These are phyloP conservation scores for Drosophila sucinea DNA, from an alignment of 1,140 invertebrate genomes.

Conservation along the genomic window DNA sequence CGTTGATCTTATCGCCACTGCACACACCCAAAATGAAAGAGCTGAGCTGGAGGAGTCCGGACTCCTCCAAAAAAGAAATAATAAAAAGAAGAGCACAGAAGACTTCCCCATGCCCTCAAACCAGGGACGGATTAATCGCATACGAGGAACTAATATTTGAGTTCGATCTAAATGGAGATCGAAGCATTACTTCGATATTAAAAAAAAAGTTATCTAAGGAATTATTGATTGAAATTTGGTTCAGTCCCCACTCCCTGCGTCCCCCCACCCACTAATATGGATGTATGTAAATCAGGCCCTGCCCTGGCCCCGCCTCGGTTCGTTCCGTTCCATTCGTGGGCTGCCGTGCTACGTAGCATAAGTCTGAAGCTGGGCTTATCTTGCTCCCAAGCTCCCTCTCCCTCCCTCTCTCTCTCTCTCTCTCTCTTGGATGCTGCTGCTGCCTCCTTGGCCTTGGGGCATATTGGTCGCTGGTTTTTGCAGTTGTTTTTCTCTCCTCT, in stretches of 20 bases:
- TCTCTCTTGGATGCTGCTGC: conserved; percentile 39
- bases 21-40: conserved; percentile 74
- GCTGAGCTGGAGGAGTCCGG: conserved; percentile 39
- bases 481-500: conserved; percentile 7
- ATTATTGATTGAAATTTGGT: too few species aligned
- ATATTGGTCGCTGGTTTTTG: conserved; percentile 22
- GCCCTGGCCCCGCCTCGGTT: background rate
- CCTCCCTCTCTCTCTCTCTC: conserved; percentile 41
- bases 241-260: too few species aligned
- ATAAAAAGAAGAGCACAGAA: conserved; percentile 27
- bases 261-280: too few species aligned
- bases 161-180: too few species aligned
- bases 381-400: background rate
- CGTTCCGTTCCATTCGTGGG: conserved; percentile 17
- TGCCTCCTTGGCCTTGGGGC: conserved; percentile 71
- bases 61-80: conserved; percentile 33
- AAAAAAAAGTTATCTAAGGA: too few species aligned
- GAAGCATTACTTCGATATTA: too few species aligned
- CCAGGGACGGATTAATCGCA: background rate
- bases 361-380: conserved; percentile 38
- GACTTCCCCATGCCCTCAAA: conserved; percentile 21
- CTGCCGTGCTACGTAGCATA: conserved; percentile 71
- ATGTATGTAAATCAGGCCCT: background rate
- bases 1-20: conserved; percentile 69
- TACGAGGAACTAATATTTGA: background rate